Evolutionary conservation across 2,113 vertebrate species (phyloP).

Genomic region (human (Homo sapiens)): DNA sequence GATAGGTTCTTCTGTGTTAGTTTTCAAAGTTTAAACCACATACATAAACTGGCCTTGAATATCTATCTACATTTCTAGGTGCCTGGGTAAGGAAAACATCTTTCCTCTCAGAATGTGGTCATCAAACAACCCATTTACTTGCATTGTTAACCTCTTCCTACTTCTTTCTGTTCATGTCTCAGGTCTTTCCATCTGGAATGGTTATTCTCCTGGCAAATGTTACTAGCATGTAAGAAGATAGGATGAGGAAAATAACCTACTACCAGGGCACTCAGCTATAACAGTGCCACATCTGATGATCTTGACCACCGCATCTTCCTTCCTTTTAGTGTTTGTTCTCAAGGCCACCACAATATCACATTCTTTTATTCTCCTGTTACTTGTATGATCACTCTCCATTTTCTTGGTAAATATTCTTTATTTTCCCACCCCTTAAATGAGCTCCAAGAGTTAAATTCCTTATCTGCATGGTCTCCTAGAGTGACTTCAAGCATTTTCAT

Average conservation of each 20-base stretch:
- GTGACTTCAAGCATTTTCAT: constrained; percentile 21
- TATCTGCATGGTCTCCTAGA: background rate
- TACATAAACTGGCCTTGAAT: background rate
- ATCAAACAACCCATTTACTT: background rate
- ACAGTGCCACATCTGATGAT: background rate
- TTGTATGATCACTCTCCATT: background rate
- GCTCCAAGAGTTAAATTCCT: background rate
- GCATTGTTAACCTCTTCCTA: background rate
- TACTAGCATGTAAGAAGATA: background rate
- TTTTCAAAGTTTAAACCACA: background rate
- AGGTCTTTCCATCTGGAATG: background rate
- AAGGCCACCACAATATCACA: background rate
- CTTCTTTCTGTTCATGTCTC: background rate
- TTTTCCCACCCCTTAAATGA: background rate
- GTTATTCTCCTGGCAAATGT: background rate
- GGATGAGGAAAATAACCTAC: background rate
- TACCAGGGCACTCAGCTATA: background rate
- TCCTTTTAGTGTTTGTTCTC: background rate
- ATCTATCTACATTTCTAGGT: rapidly evolving
- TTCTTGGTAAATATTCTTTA: background rate
- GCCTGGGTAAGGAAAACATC: background rate
- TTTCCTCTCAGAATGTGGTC: background rate
- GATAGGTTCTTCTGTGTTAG: background rate
- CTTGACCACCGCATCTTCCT: background rate
- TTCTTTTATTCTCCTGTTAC: background rate